Base-by-base conservation (phyloP, 1,140 invertebrate genomes). In the Bombus pyrosoma region DNA sequence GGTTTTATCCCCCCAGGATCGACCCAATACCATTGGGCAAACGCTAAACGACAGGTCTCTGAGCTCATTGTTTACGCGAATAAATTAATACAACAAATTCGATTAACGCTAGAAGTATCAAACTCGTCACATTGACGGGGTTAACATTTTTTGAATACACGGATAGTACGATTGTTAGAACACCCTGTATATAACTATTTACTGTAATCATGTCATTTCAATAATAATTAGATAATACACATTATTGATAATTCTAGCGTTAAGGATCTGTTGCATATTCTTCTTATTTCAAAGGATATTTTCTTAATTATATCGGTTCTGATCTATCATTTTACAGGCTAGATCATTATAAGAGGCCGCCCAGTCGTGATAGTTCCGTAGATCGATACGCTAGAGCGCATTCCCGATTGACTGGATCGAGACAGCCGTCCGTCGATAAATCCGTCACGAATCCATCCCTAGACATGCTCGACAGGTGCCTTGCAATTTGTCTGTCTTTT, bases 341-440 rank as follows among this genome's bases (percentile, higher is more conserved):
- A 94, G 98, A 99, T 95, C 98, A 99, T 93, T 99, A 99, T 93
- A 98, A 98, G 94, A 96, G 97, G 92, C 97, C 98, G 79, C 97
- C 98, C 5, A 98, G 98, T 95, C 95, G 98, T 92, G 98, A 98
- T 92, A 97, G 97, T 87, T 98, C 98, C 88, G 97, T 98, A 62
- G 98, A 98, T 95, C 96, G 98, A 82, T 98, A 97, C 92, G 96
- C 97, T 2, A 95, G 97, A 86, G 96, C 96, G 37, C 95, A 95
- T 92, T 92, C 94, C 80, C 91, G 95, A 78, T 93, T 95, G 78
- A 93, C 94, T 86, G 96, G 96, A 76, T 98, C 97, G 0, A 96
- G 97, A 83, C 97, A 98, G 92, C 96, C 98, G 8, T 98, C 97
- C 12, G 96, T 98, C 22, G 97, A 98, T 89, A 96, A 96, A 80